These are phyloP conservation scores for Delphinapterus leucas DNA, from an alignment of 2,113 vertebrate genomes.

Conservation along the genomic window DNA sequence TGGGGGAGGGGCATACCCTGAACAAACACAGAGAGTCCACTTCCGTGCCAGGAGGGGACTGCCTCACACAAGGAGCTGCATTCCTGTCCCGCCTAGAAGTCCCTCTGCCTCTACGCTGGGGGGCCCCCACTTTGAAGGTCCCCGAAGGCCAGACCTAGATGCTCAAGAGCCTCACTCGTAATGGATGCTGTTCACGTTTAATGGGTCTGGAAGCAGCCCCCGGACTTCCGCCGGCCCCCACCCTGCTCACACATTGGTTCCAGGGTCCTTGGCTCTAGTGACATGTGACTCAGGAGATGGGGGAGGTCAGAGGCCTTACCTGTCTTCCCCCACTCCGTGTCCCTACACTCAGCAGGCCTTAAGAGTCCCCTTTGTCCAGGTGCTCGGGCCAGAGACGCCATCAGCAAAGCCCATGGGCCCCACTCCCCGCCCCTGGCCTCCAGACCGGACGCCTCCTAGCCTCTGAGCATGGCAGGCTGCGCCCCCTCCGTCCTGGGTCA, in stretches of 20 bases:
- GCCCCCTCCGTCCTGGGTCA: not conserved
- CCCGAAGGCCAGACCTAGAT: accelerated
- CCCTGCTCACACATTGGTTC: not conserved
- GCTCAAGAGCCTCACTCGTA: accelerated
- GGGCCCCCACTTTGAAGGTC: too few relatives aligned
- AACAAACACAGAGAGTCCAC: accelerated
- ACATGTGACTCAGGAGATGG: not conserved
- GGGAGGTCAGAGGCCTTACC: not conserved
- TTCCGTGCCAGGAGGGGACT: not conserved
- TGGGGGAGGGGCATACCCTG: not conserved
- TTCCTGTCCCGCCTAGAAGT: not conserved
- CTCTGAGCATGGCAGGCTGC: not conserved
- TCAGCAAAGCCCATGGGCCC: not conserved
- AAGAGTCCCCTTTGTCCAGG: not conserved
- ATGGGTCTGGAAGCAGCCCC: not conserved
- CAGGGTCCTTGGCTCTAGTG: not conserved
- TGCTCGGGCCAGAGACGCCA: not conserved
- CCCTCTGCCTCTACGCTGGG: not conserved
- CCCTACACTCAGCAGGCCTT: not conserved
- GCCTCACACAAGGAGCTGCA: accelerated
- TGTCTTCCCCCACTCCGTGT: accelerated
- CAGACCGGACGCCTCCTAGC: accelerated
- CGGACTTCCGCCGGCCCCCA: not conserved
- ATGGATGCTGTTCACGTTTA: accelerated
- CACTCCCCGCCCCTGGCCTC: accelerated